Conservation (phyloP, 2,888 invertebrate species). For the Mechanitis messenoides region DNA sequence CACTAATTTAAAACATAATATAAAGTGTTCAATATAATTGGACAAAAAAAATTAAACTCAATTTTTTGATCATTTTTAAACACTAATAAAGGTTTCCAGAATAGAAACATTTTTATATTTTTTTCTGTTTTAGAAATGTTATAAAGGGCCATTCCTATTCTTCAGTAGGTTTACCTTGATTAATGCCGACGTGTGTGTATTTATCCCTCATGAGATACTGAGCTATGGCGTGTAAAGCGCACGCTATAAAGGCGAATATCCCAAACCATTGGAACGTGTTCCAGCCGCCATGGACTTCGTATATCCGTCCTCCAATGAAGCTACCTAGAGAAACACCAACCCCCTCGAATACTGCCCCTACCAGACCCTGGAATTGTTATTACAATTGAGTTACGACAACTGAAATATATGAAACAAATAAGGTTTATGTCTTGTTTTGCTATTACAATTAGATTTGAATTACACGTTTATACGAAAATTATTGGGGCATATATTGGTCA, state of each 20-base stretch:
- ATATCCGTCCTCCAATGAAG: constrained; percentile 84
- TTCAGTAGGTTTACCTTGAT: constrained; percentile 50
- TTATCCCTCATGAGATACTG: constrained; percentile 58
- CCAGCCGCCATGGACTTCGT: constrained; percentile 79
- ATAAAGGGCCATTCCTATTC: neutral
- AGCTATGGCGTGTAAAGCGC: constrained; percentile 74
- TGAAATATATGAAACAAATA: no score
- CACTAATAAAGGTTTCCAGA: neutral
- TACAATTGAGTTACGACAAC: no score
- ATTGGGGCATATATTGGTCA: no score
- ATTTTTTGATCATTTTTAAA: no score
- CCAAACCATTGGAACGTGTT: constrained; percentile 84
- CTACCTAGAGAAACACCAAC: constrained; percentile 89
- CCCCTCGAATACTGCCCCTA: constrained; percentile 92
- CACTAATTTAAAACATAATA: no score
- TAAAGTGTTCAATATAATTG: no score
- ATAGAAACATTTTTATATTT: neutral
- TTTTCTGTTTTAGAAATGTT: neutral
- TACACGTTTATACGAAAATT: no score
- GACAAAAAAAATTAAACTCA: no score
- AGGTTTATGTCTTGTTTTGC: no score
- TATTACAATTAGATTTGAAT: no score
- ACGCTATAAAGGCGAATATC: constrained; percentile 78
- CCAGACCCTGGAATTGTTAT: constrained; percentile 79
- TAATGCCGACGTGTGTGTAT: constrained; percentile 35